A percentile compares a stretch with the other conserved stretches of the same genome.
Evolutionary conservation across 2,113 vertebrate genomes (phyloP).

Genomic region (Clarias gariepinus): DNA sequence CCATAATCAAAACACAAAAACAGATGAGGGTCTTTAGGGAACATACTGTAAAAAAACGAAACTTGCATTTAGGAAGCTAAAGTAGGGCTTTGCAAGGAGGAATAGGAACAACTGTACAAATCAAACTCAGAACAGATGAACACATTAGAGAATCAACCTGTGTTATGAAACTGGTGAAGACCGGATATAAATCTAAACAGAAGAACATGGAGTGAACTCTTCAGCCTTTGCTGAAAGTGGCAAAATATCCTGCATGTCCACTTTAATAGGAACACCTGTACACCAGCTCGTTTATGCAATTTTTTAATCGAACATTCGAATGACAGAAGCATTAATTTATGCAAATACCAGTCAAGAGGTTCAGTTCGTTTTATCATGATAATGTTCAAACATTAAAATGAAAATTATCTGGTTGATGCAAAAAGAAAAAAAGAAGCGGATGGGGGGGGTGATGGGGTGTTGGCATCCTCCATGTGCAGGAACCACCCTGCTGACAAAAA

Average conservation of each 20-base stretch:
- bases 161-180: neutral
- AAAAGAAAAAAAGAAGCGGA: too few relatives aligned
- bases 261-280: too few relatives aligned
- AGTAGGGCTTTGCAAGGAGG: neutral
- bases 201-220: neutral
- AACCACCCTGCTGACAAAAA: too few relatives aligned
- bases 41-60: neutral
- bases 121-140: neutral
- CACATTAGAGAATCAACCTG: neutral
- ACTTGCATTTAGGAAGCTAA: neutral
- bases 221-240: neutral
- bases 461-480: too few relatives aligned
- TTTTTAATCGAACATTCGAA: neutral
- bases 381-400: too few relatives aligned
- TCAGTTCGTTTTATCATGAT: too few relatives aligned
- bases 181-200: neutral
- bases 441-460: too few relatives aligned
- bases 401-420: too few relatives aligned
- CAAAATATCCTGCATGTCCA: too few relatives aligned
- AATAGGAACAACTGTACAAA: neutral
- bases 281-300: neutral
- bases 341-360: too few relatives aligned
- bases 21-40: neutral
- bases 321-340: too few relatives aligned
- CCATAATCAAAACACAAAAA: neutral